phyloP scores from a whole-genome alignment of 2,113 vertebrate species.

The Donacobius atricapilla region DNA sequence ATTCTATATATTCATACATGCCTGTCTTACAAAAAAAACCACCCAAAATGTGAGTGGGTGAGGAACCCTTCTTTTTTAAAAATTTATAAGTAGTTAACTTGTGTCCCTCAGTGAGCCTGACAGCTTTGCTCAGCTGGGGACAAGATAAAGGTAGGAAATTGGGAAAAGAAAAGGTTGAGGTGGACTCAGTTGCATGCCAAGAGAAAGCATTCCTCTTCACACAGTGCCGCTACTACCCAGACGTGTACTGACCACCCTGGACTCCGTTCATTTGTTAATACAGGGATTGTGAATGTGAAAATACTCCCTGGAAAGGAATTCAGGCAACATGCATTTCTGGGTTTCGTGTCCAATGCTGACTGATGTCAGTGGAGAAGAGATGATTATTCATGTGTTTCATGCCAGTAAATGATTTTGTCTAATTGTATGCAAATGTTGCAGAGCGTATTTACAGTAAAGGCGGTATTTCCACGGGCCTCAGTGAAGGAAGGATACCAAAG shows the following conservation, averaged over 20 bases:
- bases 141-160: background rate
- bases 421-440: background rate
- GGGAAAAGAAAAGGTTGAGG: background rate
- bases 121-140: background rate
- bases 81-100: background rate
- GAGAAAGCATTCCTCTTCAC: background rate
- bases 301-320: background rate
- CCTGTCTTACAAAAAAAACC: background rate
- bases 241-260: background rate
- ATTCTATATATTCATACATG: background rate
- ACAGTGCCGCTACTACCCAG: background rate
- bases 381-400: rapidly evolving
- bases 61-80: background rate
- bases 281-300: background rate
- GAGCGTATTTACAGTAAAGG: background rate
- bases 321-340: background rate
- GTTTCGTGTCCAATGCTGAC: background rate
- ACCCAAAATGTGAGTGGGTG: background rate
- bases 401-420: background rate
- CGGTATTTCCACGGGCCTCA: background rate
- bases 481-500: background rate
- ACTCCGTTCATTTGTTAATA: background rate
- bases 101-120: background rate
- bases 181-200: background rate
- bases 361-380: background rate